Conservation (phyloP, 2,113 vertebrate genomes). For the Apodemus speciosus region DNA sequence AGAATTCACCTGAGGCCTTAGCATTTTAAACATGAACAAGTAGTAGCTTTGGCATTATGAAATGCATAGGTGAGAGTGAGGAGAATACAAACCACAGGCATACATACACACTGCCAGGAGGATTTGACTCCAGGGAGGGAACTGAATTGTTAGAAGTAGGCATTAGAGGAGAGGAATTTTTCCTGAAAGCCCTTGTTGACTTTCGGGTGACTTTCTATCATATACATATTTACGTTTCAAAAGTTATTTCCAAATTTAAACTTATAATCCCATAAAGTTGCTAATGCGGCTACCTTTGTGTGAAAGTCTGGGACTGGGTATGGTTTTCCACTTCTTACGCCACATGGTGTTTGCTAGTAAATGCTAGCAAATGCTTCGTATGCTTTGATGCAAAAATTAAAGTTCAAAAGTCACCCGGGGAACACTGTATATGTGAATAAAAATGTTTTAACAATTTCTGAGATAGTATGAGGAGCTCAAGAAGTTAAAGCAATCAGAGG, state of each 20-base stretch:
- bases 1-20: not conserved
- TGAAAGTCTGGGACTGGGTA: not conserved
- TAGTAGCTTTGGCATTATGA: too few relatives aligned
- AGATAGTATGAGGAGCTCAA: not conserved
- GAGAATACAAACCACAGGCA: not conserved
- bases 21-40: not conserved
- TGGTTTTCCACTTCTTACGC: not conserved
- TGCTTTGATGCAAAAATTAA: constrained; percentile 9
- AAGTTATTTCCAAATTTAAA: not conserved
- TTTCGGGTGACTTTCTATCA: not conserved
- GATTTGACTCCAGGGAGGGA: not conserved
- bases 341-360: not conserved
- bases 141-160: not conserved
- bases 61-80: not conserved
- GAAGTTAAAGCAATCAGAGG: not conserved
- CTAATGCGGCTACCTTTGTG: not conserved
- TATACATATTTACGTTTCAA: not conserved
- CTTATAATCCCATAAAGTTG: not conserved
- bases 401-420: not conserved
- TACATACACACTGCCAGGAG: not conserved
- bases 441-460: not conserved
- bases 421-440: not conserved
- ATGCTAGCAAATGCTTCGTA: not conserved
- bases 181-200: not conserved
- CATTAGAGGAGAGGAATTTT: not conserved